A percentile compares a stretch with the other conserved stretches of the same genome.
Conservation (phyloP, 2,797 vertebrate genomes). For the Prionace glauca region DNA sequence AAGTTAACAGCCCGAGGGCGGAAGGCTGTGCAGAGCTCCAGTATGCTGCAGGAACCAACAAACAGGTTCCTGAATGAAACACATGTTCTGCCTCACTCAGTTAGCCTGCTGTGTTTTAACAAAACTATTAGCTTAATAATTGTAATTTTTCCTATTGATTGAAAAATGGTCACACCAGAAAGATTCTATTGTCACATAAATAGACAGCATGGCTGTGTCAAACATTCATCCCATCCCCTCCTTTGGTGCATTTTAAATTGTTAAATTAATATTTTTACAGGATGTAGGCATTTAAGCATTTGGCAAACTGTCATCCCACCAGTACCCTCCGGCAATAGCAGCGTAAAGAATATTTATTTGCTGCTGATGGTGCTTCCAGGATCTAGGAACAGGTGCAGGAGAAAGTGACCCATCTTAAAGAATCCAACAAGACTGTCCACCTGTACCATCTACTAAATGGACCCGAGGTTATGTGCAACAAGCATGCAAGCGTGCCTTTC, state of each 20-base stretch:
- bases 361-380: background rate
- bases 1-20: background rate
- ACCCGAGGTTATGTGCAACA: background rate
- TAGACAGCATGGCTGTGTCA: background rate
- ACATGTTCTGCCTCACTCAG: background rate
- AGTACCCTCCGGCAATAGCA: background rate
- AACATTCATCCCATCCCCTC: background rate
- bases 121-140: background rate
- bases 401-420: background rate
- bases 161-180: background rate
- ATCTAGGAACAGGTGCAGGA: background rate
- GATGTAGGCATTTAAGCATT: background rate
- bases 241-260: background rate
- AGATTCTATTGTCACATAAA: background rate
- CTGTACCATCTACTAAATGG: background rate
- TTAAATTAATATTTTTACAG: background rate
- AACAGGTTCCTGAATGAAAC: background rate
- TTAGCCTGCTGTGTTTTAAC: conserved; percentile 8
- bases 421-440: background rate
- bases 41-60: background rate
- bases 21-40: background rate
- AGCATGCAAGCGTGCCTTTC: background rate
- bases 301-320: background rate
- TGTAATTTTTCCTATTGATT: background rate
- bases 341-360: background rate